Evolutionary conservation across 1,140 invertebrate genomes (phyloP), one percentile per base, ranked within the genome.

Genomic region (Brachionus asplanchnoidis): DNA sequence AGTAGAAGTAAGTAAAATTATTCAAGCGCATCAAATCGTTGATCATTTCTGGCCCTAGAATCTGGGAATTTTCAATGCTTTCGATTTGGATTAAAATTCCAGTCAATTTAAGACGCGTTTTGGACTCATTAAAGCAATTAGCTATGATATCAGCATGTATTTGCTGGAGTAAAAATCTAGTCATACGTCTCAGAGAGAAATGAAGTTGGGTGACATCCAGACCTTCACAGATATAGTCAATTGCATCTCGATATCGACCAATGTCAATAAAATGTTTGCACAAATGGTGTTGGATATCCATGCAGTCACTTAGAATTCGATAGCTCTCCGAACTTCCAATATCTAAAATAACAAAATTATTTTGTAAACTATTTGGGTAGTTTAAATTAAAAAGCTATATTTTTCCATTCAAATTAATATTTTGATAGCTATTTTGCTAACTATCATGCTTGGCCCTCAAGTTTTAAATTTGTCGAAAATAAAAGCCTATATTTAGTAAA

Each of bases 251-350:
- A 46, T 82, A 82, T 5, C 79, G 50, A 2, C 79, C 65, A 20
- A 82, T 40, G 8, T 82, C 79, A 23, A 82, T 82, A 82, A 65
- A 82, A 82, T 82, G 65, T 2, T 82, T 82, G 32, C 79, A 82
- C 11, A 68, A 11, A 60, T 36, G 32, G 23, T 82, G 2, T 44
- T 40, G 28, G 1, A 82, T 65, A 11, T 82, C 53, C 79, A 82
- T 40, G n/a, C 79, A 82, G 23, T 82, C 79, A 23, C 36, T 28
- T 28, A 82, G 26, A 44, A 65, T 60, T 4, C 79, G 50, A 68
- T 65, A 82, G n/a, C 79, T 65, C 28, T 82, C 79, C 1, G 79
- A 12, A 44, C 53, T 82, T 20, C 79, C 65, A 20, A 77, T 77
- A 77, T 77, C 73, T 77, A 26, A 46, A 50, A 26, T 26, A 23